Base-by-base conservation (phyloP, 2,888 invertebrate genomes). In the Microctonus brassicae region DNA sequence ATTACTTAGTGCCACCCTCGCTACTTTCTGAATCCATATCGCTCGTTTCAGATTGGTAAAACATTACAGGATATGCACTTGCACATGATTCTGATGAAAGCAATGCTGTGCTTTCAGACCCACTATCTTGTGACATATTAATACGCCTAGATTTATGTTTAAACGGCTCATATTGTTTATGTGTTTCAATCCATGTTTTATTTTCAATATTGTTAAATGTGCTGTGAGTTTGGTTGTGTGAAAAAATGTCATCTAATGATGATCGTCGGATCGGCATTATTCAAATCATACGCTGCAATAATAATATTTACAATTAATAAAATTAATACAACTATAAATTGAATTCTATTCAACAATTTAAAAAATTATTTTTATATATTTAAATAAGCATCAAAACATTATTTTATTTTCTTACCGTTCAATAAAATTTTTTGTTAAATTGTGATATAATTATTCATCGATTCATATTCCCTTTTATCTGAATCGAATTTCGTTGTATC, bases 11-110 rank as follows among this genome's bases (percentile, higher is more conserved):
- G 2, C 73, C 79, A 39, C 68, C 70, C 13, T 75, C 75, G 17
- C 68, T 72, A 2, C 78, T 74, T 72, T 76, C 79, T 1, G 72
- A 77, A 11, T 86, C 83, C 5, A 83, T 74, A 63, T 87, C 84
- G 63, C 85, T 87, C 0, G 83, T 86, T 65, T 86, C 86, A 52
- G 85, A 86, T 75, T 84, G 82, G 9, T 80, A 82, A 72, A 84
- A 86, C 81, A 84, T 82, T 58, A 73, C 76, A 62, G 80, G 80
- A 22, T 80, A 82, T 20, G 77, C 73, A 39, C 84, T 85, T 2
- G 75, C 76, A 20, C 80, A 80, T 3, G 85, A 82, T 6, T 75
- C 81, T 6, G 86, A 87, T 0, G 85, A 85, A n/a, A 87, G 67
- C n/a, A 87, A 75, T 2, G 85, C 84, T 20, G 84, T 80, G 64